phyloP scores from a whole-genome alignment of 2,888 invertebrate species.

The Cheilosia scutellata region DNA sequence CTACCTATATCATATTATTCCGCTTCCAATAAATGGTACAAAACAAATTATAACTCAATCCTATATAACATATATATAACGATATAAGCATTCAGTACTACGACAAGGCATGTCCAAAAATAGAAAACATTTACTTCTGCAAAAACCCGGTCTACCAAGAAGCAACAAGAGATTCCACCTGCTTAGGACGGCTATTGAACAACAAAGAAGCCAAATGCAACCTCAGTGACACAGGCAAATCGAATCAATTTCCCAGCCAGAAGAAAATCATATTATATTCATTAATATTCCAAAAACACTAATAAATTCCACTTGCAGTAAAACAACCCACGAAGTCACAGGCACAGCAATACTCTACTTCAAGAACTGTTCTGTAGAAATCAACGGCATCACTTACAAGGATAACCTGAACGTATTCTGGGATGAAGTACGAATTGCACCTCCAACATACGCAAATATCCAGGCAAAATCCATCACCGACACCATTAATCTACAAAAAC shows the following conservation, averaged over 20 bases:
- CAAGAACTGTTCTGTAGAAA: constrained; percentile 16
- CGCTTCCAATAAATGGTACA: constrained; percentile 27
- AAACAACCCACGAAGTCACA: not conserved
- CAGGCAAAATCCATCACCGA: constrained; percentile 21
- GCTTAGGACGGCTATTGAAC: constrained; percentile 30
- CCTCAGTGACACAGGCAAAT: constrained; percentile 12
- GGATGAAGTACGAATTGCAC: constrained; percentile 31
- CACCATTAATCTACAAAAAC: constrained; percentile 20
- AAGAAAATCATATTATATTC: constrained; percentile 40
- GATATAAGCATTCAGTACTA: constrained; percentile 31
- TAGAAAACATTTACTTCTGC: constrained; percentile 49
- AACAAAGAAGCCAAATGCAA: constrained; percentile 38
- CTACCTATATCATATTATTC: constrained; percentile 23
- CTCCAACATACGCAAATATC: constrained; percentile 11
- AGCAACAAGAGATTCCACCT: constrained; percentile 24
- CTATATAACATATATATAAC: constrained; percentile 22
- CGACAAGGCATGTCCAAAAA: constrained; percentile 12
- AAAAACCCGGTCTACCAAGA: constrained; percentile 23
- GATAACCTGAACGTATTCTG: constrained; percentile 26
- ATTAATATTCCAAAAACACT: constrained; percentile 39
- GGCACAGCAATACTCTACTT: constrained; percentile 6
- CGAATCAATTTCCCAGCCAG: constrained; percentile 39
- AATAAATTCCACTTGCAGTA: constrained; percentile 37
- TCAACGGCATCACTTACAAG: constrained; percentile 18
- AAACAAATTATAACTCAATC: constrained; percentile 24